These are phyloP conservation scores for Agrochola litura DNA, from an alignment of 2,888 invertebrate species.

Conservation along the genomic window DNA sequence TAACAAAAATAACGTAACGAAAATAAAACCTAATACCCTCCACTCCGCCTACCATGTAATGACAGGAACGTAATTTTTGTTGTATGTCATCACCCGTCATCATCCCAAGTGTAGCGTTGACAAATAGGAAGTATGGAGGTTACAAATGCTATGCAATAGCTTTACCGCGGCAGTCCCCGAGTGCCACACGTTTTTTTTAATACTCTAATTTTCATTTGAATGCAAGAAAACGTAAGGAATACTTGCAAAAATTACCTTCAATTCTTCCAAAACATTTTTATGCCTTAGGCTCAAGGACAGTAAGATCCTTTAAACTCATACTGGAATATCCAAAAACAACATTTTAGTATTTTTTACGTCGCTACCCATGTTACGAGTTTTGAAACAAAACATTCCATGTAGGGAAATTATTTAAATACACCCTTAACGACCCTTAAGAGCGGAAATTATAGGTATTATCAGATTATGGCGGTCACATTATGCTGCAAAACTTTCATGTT, in stretches of 20 bases:
- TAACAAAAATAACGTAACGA: no score
- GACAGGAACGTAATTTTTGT: no score
- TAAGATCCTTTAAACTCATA: background rate
- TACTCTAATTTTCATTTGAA: rapidly evolving
- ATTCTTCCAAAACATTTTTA: background rate
- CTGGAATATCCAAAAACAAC: conserved; percentile 1
- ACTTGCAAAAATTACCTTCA: background rate
- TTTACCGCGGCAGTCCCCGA: no score
- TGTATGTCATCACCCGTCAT: no score
- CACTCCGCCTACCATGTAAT: no score
- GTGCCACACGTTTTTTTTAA: no score
- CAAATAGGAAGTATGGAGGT: no score
- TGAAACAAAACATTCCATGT: conserved; percentile 53
- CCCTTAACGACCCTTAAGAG: conserved; percentile 66
- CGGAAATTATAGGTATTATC: conserved; percentile 81
- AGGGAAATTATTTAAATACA: conserved; percentile 62
- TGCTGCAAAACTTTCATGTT: conserved; percentile 60
- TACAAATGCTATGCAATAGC: no score
- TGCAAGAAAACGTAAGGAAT: background rate
- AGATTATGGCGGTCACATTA: conserved; percentile 75
- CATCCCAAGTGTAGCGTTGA: no score
- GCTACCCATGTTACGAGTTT: conserved; percentile 32
- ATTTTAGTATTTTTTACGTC: conserved; percentile 1
- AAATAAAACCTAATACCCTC: no score
- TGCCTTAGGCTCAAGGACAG: background rate